phyloP scores from a whole-genome alignment of 2,797 vertebrate genomes.

The Orestias chungarensis region DNA sequence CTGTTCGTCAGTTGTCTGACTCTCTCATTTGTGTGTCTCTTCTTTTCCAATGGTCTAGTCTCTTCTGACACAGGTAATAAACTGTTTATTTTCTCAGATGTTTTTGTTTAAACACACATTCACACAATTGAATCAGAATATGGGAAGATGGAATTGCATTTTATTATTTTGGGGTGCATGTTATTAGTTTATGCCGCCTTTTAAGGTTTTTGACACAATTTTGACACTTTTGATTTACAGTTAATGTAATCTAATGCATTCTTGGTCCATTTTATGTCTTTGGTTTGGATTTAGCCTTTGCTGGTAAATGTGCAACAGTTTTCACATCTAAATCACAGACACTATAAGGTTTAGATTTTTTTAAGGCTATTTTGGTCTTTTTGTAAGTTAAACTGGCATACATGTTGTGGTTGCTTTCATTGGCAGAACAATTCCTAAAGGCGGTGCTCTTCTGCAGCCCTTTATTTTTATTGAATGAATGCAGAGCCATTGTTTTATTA shows the following conservation, averaged over 20 bases:
- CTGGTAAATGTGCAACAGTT: slow-evolving; percentile 47
- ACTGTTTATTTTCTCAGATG: slow-evolving; percentile 63
- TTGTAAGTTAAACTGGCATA: no score
- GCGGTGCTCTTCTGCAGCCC: neutral
- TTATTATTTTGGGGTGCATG: slow-evolving; percentile 32
- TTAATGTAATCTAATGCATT: slow-evolving; percentile 22
- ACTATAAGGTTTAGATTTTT: no score
- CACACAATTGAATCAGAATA: slow-evolving; percentile 15
- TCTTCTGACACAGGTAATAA: slow-evolving; percentile 90
- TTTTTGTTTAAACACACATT: slow-evolving; percentile 41
- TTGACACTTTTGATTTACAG: slow-evolving; percentile 6
- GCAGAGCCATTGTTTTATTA: slow-evolving; percentile 37
- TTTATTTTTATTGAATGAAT: neutral
- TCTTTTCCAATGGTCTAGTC: slow-evolving; percentile 82
- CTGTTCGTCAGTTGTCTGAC: slow-evolving; percentile 66
- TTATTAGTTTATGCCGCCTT: slow-evolving; percentile 25
- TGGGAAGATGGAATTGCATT: slow-evolving; percentile 3
- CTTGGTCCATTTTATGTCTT: slow-evolving; percentile 14
- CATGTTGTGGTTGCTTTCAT: neutral
- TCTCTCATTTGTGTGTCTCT: slow-evolving; percentile 79
- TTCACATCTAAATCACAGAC: no score
- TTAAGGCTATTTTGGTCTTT: no score
- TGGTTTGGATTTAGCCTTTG: slow-evolving; percentile 59
- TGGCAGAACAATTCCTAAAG: neutral
- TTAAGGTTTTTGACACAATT: slow-evolving; percentile 21